A percentile compares a stretch with the other conserved stretches of the same genome.
Conservation (phyloP, 2,888 invertebrate species). For the Syrista parreyssii region DNA sequence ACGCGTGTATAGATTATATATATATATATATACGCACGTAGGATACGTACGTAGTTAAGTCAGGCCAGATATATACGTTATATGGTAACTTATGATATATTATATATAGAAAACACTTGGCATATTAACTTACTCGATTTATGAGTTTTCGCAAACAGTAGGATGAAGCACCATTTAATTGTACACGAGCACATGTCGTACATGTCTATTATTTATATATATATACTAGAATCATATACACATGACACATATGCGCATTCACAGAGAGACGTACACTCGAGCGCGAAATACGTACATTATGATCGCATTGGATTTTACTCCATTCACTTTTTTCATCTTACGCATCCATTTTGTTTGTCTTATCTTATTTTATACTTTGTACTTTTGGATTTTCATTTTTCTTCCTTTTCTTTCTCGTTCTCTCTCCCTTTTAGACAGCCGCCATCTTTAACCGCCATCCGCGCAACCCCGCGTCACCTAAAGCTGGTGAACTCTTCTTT, state of each 20-base stretch:
- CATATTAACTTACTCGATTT: too few relatives aligned
- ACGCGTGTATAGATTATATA: conserved; percentile 1
- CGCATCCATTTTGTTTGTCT: neutral
- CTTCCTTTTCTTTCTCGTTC: neutral
- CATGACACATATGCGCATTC: neutral
- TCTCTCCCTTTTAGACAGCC: neutral
- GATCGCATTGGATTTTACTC: neutral
- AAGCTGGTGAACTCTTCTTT: neutral
- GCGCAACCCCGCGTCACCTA: neutral
- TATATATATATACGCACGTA: conserved; percentile 19
- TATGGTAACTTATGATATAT: neutral
- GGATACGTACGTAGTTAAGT: conserved; percentile 9
- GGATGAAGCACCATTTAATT: neutral
- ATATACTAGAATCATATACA: neutral
- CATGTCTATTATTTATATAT: neutral
- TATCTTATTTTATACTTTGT: neutral
- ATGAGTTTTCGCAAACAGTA: neutral
- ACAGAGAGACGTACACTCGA: conserved; percentile 1
- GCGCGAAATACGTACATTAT: neutral
- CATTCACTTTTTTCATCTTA: neutral
- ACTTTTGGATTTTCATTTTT: neutral
- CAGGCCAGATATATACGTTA: neutral
- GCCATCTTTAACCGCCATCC: neutral
- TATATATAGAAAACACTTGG: neutral
- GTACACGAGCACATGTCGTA: neutral